Evolutionary conservation across 2,888 invertebrate genomes (phyloP), one percentile per base, ranked within the genome.

Genomic region (Hemaris fuciformis): DNA sequence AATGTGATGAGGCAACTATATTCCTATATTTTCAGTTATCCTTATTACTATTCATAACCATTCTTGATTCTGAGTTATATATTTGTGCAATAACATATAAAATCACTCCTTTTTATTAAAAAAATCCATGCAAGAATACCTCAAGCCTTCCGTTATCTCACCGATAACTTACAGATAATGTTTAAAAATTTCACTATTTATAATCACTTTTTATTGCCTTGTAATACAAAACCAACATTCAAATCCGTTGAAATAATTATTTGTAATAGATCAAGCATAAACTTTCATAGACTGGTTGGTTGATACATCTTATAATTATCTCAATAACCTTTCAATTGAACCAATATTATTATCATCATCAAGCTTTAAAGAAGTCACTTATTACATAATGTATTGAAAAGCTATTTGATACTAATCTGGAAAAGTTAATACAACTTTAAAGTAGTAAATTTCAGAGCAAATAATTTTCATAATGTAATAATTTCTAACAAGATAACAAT

Each of bases 201-300:
- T 25, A 27, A 53, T 53, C 53, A 53, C 53, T 27, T 53, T 15
- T 53, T 53, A 53, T 53, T 53, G 53, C 53, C 53, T 31, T 53
- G 13, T 18, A 27, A 18, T 48, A 18, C n/a, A 46, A 18, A 18
- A 53, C 15, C 27, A 18, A 13, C 23, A 31, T 27, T 8, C 18
- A 31, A 46, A 46, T 13, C 23, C 3, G n/a, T 46, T 46, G 46
- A n/a, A 46, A 46, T 25, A 25, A 46, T 46, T n/a, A 13, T 23
- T 10, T 45, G 7, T 31, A 6, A 15, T 2, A 15, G 8, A 10
- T 31, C 27, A 18, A 34, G 43, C 10, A 20, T 7, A 15, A 42
- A 8, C 20, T 43, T 18, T 20, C 20, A 1, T 43, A 34, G 8
- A 43, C 20, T 43, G 20, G 10, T 20, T 43, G 10, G n/a, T n/a